Conservation (phyloP, 2,888 invertebrate genomes). For the Pseudeuparius sepicola region DNA sequence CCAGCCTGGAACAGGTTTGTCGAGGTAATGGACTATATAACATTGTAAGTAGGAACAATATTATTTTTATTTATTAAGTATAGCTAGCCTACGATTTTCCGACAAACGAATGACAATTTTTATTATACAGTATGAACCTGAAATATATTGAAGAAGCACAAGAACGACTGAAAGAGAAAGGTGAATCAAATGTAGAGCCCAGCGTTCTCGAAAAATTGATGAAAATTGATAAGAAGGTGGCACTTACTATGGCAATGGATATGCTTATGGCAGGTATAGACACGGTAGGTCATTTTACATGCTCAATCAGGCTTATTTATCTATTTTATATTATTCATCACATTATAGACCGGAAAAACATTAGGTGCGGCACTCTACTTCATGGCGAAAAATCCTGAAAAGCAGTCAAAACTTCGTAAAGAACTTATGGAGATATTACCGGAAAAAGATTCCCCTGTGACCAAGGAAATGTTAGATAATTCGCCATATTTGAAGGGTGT, state of each 20-base stretch:
- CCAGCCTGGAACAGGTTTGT: constrained; percentile 32
- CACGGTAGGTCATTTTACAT: constrained; percentile 56
- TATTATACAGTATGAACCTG: constrained; percentile 26
- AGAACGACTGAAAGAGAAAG: constrained; percentile 20
- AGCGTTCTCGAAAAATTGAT: constrained; percentile 57
- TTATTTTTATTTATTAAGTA: constrained; percentile 31
- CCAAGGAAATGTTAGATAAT: constrained; percentile 33
- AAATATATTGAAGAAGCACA: constrained; percentile 31
- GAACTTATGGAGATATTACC: constrained; percentile 34
- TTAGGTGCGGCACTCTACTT: constrained; percentile 38
- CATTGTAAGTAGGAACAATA: no score
- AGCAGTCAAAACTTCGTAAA: constrained; percentile 37
- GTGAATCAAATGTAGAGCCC: constrained; percentile 38
- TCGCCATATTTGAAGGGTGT: constrained; percentile 50
- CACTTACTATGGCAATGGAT: constrained; percentile 57
- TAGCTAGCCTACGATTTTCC: no score
- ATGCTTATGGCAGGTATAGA: constrained; percentile 62
- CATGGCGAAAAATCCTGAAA: constrained; percentile 37
- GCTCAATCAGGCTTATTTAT: neutral
- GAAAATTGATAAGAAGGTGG: no score
- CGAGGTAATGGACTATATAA: constrained; percentile 35
- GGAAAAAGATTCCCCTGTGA: constrained; percentile 31
- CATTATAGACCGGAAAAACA: constrained; percentile 41
- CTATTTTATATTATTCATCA: no score
- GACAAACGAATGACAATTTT: no score